Evolutionary conservation across 1,140 invertebrate species (phyloP).

Genomic region (Drosophila pallidifrons): DNA sequence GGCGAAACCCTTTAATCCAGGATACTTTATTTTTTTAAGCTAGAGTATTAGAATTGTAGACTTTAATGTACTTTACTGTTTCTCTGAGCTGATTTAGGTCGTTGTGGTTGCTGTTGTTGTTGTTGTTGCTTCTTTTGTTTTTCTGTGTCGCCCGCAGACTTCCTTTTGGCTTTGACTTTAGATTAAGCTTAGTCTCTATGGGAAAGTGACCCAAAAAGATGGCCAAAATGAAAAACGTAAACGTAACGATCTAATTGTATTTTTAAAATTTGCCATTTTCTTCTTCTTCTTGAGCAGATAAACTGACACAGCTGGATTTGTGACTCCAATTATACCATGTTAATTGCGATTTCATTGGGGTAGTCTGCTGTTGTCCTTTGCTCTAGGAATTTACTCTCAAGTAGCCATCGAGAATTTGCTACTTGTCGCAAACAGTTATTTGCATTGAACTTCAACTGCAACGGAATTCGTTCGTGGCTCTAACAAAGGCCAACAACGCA

Average conservation of each 20-base stretch:
- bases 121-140: constrained; percentile 34
- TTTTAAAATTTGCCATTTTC: constrained; percentile 7
- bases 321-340: constrained; percentile 23
- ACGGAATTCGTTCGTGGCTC: constrained; percentile 4
- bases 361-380: not conserved
- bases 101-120: constrained; percentile 11
- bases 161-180: not conserved
- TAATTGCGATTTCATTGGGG: constrained; percentile 9
- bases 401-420: not conserved
- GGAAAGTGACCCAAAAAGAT: constrained; percentile 36
- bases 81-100: constrained; percentile 32
- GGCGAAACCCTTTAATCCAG: not conserved
- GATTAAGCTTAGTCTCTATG: constrained; percentile 19
- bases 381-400: constrained; percentile 9
- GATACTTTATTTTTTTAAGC: not conserved
- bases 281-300: not conserved
- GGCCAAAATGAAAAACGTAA: constrained; percentile 10
- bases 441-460: constrained; percentile 11
- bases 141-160: constrained; percentile 32
- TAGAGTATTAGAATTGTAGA: constrained; percentile 12
- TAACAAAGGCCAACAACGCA: constrained; percentile 2
- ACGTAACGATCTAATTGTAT: constrained; percentile 30
- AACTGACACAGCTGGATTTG: constrained; percentile 22
- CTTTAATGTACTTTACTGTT: not conserved
- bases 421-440: constrained; percentile 5